Base-by-base conservation (phyloP, 2,113 vertebrate genomes). In the Maccullochella peelii region DNA sequence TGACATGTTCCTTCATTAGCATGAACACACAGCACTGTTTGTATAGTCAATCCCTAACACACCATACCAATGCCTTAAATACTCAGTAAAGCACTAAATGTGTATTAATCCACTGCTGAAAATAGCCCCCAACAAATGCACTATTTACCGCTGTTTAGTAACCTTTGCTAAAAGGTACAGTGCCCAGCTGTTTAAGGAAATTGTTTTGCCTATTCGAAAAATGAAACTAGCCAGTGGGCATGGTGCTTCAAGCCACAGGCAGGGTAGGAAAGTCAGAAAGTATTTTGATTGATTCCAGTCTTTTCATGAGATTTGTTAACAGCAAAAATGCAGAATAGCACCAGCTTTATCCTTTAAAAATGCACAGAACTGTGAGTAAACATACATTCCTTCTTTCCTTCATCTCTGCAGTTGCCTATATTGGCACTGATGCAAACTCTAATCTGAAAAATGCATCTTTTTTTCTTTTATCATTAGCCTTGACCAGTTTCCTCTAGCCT, bases 301-400 rank as follows among this genome's bases (percentile, higher is more conserved):
- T 72, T 72, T 73, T 59, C 55, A 30, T 44, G 8, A 6, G 36
- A 58, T n/a, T n/a, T n/a, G n/a, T n/a, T n/a, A n/a, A n/a, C n/a
- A n/a, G n/a, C n/a, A n/a, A n/a, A n/a, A n/a, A n/a, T n/a, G n/a
- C n/a, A n/a, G n/a, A n/a, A n/a, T n/a, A n/a, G n/a, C n/a, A n/a
- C n/a, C n/a, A n/a, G n/a, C n/a, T n/a, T n/a, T n/a, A n/a, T n/a
- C n/a, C n/a, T n/a, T n/a, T n/a, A n/a, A n/a, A n/a, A n/a, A n/a
- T n/a, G n/a, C n/a, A n/a, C n/a, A n/a, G n/a, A n/a, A n/a, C n/a
- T n/a, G n/a, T n/a, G n/a, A n/a, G n/a, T n/a, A n/a, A n/a, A n/a
- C n/a, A n/a, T n/a, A n/a, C n/a, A n/a, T n/a, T n/a, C n/a, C n/a
- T n/a, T n/a, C n/a, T n/a, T n/a, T n/a, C n/a, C n/a, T n/a, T n/a